Evolutionary conservation across 2,888 invertebrate species (phyloP).

Genomic region (Eremobia ochroleuca): DNA sequence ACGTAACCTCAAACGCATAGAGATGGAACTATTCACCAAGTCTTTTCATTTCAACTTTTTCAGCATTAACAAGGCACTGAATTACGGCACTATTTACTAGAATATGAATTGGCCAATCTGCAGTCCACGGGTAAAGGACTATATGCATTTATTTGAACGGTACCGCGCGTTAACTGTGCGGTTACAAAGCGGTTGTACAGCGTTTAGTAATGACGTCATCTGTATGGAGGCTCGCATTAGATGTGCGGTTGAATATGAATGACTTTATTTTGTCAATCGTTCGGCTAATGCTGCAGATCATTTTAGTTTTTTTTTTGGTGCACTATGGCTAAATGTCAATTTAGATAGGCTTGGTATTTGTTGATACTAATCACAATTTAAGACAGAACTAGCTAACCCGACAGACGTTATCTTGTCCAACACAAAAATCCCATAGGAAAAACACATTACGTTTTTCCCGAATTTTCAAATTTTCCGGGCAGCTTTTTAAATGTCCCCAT

Average conservation of each 20-base stretch:
- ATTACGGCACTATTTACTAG: slow-evolving; percentile 69
- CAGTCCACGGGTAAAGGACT: slow-evolving; percentile 54
- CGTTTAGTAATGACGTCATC: slow-evolving; percentile 66
- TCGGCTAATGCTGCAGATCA: slow-evolving; percentile 1
- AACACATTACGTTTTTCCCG: no score
- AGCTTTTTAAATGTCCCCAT: no score
- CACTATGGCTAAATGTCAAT: neutral
- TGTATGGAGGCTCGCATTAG: slow-evolving; percentile 64
- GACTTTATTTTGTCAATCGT: slow-evolving; percentile 53
- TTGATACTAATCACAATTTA: neutral
- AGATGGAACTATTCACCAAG: slow-evolving; percentile 29
- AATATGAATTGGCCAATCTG: slow-evolving; percentile 74
- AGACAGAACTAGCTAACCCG: no score
- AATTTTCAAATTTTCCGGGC: no score
- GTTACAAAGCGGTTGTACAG: slow-evolving; percentile 47
- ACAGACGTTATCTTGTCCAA: neutral
- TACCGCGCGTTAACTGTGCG: slow-evolving; percentile 56
- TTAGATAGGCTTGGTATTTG: neutral
- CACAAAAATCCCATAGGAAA: neutral
- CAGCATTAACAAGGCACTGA: slow-evolving; percentile 57
- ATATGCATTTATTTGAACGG: slow-evolving; percentile 58
- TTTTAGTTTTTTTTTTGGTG: slow-evolving; percentile 9
- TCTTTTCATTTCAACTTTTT: slow-evolving; percentile 57
- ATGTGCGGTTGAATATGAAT: slow-evolving; percentile 55
- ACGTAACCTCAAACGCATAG: slow-evolving; percentile 17